phyloP scores from a whole-genome alignment of 1,140 invertebrate species.

The Bradysia coprophila region DNA sequence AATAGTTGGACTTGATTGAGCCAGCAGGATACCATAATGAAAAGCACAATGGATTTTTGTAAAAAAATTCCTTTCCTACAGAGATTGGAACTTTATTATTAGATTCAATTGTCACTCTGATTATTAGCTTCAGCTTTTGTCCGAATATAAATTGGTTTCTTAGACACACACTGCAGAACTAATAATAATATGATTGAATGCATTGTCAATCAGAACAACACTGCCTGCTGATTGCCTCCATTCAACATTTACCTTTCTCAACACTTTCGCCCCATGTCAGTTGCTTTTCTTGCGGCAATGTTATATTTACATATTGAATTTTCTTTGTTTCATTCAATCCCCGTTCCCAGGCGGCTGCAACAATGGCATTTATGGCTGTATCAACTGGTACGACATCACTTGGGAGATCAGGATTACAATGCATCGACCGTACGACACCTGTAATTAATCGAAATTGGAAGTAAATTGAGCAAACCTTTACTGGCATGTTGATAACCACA shows the following conservation, averaged over 20 bases:
- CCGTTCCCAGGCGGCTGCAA: constrained; percentile 51
- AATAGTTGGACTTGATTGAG: constrained; percentile 44
- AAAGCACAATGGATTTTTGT: constrained; percentile 40
- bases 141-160: too few species aligned
- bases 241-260: constrained; percentile 42
- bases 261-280: constrained; percentile 64
- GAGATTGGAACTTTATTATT: too few species aligned
- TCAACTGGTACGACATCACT: constrained; percentile 70
- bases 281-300: constrained; percentile 26
- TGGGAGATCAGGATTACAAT: constrained; percentile 35
- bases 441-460: too few species aligned
- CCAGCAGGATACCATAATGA: constrained; percentile 67
- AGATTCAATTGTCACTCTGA: too few species aligned
- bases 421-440: constrained; percentile 33
- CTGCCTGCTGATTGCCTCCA: too few species aligned
- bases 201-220: too few species aligned
- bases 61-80: constrained; percentile 32
- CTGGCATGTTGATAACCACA: too few species aligned
- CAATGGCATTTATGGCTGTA: constrained; percentile 56
- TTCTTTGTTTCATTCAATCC: constrained; percentile 26
- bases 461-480: too few species aligned
- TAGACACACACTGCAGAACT: too few species aligned
- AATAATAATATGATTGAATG: too few species aligned
- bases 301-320: constrained; percentile 32
- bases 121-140: too few species aligned